phyloP scores from a whole-genome alignment of 2,888 invertebrate species.

The Drosophila picticornis region DNA sequence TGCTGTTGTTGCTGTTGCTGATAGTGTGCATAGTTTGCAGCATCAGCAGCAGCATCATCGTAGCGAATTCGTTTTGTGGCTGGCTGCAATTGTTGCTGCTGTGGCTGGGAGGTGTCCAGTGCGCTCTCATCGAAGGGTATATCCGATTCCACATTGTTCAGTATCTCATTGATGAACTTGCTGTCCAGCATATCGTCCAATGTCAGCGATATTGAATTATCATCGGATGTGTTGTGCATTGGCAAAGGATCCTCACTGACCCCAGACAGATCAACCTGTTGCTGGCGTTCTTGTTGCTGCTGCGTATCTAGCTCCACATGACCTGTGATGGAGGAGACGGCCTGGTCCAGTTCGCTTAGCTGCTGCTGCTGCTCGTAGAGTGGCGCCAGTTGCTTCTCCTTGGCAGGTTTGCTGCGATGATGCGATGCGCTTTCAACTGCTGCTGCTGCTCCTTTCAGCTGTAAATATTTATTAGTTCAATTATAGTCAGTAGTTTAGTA shows the following conservation, averaged over 20 bases:
- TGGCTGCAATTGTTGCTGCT: conserved; percentile 49
- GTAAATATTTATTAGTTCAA: conserved; percentile 7
- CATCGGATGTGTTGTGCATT: conserved; percentile 78
- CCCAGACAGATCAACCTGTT: conserved; percentile 49
- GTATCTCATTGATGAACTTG: conserved; percentile 83
- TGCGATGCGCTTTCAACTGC: conserved; percentile 37
- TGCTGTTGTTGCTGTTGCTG: conserved; percentile 65
- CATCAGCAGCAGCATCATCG: conserved; percentile 64
- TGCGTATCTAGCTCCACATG: conserved; percentile 36
- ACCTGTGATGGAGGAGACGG: conserved; percentile 81
- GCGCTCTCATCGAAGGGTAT: conserved; percentile 82
- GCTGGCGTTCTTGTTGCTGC: conserved; percentile 35
- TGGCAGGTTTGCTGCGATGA: conserved; percentile 62
- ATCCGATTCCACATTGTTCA: conserved; percentile 78
- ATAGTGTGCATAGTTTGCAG: conserved; percentile 61
- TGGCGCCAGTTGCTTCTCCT: conserved; percentile 57
- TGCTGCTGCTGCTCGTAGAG: conserved; percentile 59
- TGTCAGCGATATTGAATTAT: conserved; percentile 82
- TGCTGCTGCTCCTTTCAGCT: conserved; percentile 60
- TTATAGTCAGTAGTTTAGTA: neutral
- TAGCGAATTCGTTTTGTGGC: conserved; percentile 78
- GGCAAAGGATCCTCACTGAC: conserved; percentile 64
- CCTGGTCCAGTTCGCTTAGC: conserved; percentile 75
- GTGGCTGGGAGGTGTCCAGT: conserved; percentile 62
- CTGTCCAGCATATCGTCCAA: conserved; percentile 83